Evolutionary conservation across 2,888 invertebrate genomes (phyloP), one percentile per base, ranked within the genome.

Genomic region (Mimumesa dahlbomi): DNA sequence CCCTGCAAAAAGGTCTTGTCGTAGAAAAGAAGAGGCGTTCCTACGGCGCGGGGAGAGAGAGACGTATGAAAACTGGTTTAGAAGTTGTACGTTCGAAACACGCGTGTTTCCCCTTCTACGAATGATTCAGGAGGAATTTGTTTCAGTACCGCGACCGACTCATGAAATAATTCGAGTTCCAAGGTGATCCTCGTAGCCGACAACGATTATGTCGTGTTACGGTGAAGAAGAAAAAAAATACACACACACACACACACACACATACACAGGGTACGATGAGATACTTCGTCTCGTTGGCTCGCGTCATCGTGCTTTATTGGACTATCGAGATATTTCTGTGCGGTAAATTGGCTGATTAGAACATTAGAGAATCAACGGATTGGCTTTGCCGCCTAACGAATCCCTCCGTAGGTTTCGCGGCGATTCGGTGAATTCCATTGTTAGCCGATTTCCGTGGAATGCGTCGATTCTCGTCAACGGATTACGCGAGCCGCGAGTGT

Each of bases 41-140:
- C 59, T 66, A 59, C 59, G 46, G 11, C 43, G 50, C 25, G 62
- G 13, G 38, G 52, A 13, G 65, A 38, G 22, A 34, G 59, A 42
- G 48, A 25, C 49, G 58, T 42, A 59, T 54, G 77, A 74, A 78
- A 79, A 79, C 78, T 79, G 78, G 78, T 79, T 79, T 79, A 75
- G 71, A 78, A 75, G 69, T 69, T 52, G 75, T 62, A 58, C 68
- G 57, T 62, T 56, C 45, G 63, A 67, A 67, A 70, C 57, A 76
- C 64, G 54, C 61, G 63, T 54, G 21, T 58, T 43, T 42, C 57
- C 40, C 43, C 29, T 16, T 31, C 22, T n/a, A 21, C 36, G 40
- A 34, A 29, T 49, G 45, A 62, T 63, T 65, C 57, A 48, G 43
- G 13, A 52, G 22, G 62, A 38, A 57, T 66, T 52, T 56, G 61